Evolutionary conservation across 2,113 vertebrate genomes (phyloP).

Genomic region (Callocephalon fimbriatum): DNA sequence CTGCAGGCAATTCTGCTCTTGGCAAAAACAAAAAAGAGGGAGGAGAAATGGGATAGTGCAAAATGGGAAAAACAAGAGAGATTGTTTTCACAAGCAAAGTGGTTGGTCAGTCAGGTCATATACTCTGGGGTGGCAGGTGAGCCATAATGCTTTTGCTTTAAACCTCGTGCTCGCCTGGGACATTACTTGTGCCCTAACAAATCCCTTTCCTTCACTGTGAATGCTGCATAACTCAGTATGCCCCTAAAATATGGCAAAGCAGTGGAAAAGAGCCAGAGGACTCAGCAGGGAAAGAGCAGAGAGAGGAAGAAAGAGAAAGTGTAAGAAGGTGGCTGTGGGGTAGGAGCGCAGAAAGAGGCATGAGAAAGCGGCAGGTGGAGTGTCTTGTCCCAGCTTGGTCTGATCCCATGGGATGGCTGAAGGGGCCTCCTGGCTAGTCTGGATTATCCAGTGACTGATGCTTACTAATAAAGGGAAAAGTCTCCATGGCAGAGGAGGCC

Average conservation of each 20-base stretch:
- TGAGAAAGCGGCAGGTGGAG: rapidly evolving
- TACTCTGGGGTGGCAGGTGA: not conserved
- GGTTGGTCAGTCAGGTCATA: not conserved
- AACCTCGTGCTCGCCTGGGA: not conserved
- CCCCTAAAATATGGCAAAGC: not conserved
- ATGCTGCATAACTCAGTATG: not conserved
- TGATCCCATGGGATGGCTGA: not conserved
- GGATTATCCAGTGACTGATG: not conserved
- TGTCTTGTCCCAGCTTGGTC: not conserved
- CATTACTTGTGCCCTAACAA: not conserved
- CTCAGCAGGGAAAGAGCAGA: not conserved
- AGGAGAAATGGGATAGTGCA: not conserved
- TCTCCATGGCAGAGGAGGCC: not conserved
- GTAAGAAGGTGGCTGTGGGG: not conserved
- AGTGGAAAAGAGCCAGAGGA: not conserved
- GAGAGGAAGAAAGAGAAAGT: not conserved
- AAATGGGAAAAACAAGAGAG: not conserved
- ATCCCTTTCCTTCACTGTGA: not conserved
- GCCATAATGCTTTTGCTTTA: not conserved
- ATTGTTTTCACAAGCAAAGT: not conserved
- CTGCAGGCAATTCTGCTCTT: not conserved
- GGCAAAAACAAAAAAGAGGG: not conserved
- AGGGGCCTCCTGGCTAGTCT: not conserved
- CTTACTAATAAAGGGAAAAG: slow-evolving; percentile 31
- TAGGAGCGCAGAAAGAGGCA: rapidly evolving